Base-by-base conservation (phyloP, 2,797 vertebrate genomes). In the Phrynocephalus vlangalii region DNA sequence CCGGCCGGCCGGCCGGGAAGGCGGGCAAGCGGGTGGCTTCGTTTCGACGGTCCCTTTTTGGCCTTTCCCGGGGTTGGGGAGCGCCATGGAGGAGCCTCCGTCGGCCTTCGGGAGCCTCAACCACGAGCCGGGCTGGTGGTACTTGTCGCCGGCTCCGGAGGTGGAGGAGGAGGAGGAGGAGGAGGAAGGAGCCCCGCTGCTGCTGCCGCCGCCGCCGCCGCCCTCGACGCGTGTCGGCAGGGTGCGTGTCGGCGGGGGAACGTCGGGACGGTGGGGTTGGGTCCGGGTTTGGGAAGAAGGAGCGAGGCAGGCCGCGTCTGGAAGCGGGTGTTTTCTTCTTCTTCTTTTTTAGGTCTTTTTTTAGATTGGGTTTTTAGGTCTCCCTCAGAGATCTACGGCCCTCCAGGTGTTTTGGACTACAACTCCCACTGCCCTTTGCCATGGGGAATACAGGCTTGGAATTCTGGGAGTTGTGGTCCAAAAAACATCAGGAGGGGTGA, bases 51-150 rank as follows among this genome's bases (percentile, higher is more conserved):
- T 20, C 52, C 24, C 73, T 50, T 16, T 20, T 15, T 26, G 56
- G 56, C 6, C 4, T 1, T 1, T 20, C 13, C 7, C 70, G 2
- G 9, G 2, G 1, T 10, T 18, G 2, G 18, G 3, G 73, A 1
- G 10, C 48, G 63, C 71, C 80, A 87, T 87, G 86, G 86, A 87
- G n/a, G 38, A 68, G 73, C 68, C 22, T 20, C 70, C 5, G 3
- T 8, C 2, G 5, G 8, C 38, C 38, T 44, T 16, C 24, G 78
- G 38, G 38, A 48, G 28, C 66, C 11, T 88, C 82, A 79, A 68
- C 79, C 5, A 22, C 77, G 82, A 66, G 33, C 44, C n/a, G 56
- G 83, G 87, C 11, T 88, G 87, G 87, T 85, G 87, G 87, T 85
- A 73, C 63, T 44, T 81, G 70, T 80, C 87, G 70, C 73, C 87